Evolutionary conservation across 2,113 vertebrate species (phyloP), one percentile per base, ranked within the genome.

Genomic region (Percopsis transmontana): DNA sequence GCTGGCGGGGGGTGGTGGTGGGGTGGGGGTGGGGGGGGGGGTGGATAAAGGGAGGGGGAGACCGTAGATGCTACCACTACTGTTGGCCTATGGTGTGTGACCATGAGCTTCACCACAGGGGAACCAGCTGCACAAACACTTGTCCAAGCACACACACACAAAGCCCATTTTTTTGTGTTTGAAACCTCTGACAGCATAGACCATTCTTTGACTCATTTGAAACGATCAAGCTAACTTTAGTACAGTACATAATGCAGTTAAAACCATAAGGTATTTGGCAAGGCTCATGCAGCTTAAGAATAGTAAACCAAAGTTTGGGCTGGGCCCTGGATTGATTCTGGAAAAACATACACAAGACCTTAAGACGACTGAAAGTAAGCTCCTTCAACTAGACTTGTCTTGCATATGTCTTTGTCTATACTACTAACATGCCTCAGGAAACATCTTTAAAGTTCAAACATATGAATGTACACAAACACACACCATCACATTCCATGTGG

Each of bases 41-140:
- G 56, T 68, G 77, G 57, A 68, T 3, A 2, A n/a, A 65, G 19
- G 48, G 14, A 16, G 62, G 16, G 20, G 11, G 2, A 15, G 63
- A 64, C 76, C 41, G 61, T n/a, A 11, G 0, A 61, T 50, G 38
- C 14, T 5, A 14, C 58, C 67, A 23, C 10, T 11, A 73, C 54
- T 72, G 74, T 80, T 58, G 74, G 71, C 68, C 70, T 69, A 72
- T 62, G 52, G 39, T 52, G 58, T 20, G 48, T 65, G 67, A 84
- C 79, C 72, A 74, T 68, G 53, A 82, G 56, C 70, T 57, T 51
- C 77, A 76, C 74, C 67, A 76, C 71, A 47, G 70, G 82, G 83
- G 62, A 68, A 76, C 88, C 86, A 86, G 84, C 83, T 89, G 80
- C 76, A 82, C 58, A 85, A 90, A 86, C 50, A 62, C 39, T 67